phyloP scores from a whole-genome alignment of 2,113 vertebrate species.

The Blennius ocellaris region DNA sequence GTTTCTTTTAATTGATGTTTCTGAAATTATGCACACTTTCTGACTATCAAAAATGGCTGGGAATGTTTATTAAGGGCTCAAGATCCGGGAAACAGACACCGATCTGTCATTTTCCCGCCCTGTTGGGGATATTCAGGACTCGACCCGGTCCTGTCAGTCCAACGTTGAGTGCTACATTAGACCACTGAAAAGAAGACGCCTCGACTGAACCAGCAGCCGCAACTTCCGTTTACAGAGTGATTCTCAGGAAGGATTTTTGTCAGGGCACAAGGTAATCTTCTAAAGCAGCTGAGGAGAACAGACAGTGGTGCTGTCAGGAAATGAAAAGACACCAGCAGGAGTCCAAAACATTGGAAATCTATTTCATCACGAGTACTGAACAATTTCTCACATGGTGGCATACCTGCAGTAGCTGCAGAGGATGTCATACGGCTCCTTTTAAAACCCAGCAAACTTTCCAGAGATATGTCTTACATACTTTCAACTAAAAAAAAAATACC shows the following conservation, averaged over 20 bases:
- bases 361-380: constrained; percentile 17
- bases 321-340: constrained; percentile 35
- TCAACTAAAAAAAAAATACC: neutral
- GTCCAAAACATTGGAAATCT: constrained; percentile 36
- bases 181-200: neutral
- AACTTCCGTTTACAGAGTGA: constrained; percentile 16
- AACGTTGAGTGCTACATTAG: neutral
- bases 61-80: neutral
- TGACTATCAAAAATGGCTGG: neutral
- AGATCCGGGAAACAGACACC: neutral
- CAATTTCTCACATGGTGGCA: constrained; percentile 13
- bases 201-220: constrained; percentile 7
- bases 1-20: neutral
- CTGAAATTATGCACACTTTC: neutral
- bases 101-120: neutral
- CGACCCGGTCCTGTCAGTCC: neutral
- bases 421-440: neutral
- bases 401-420: neutral
- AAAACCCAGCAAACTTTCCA: neutral
- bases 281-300: constrained; percentile 32
- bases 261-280: constrained; percentile 31
- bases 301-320: constrained; percentile 35
- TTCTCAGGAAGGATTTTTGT: constrained; percentile 34
- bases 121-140: neutral
- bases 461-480: neutral